phyloP scores from a whole-genome alignment of 2,113 vertebrate species.

The Accipiter cooperii region DNA sequence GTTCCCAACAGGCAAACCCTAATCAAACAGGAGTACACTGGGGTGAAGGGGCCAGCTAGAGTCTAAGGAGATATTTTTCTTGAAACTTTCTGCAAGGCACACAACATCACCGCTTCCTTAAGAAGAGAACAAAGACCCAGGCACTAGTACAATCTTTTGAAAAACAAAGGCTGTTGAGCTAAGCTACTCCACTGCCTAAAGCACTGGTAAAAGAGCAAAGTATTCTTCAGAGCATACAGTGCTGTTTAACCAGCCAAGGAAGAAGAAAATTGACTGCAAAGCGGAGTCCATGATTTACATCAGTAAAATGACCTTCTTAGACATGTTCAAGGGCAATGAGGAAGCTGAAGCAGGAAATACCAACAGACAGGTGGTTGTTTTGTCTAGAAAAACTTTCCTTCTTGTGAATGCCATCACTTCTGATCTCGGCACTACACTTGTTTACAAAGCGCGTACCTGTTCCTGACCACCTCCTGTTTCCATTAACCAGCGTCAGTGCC shows the following conservation, averaged over 20 bases:
- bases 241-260: not conserved
- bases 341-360: conserved; percentile 9
- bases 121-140: not conserved
- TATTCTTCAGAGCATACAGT: not conserved
- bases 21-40: not conserved
- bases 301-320: not conserved
- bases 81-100: not conserved
- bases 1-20: not conserved
- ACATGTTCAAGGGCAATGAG: not conserved
- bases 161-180: not conserved
- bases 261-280: not conserved
- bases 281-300: not conserved
- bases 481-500: rapidly evolving
- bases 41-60: not conserved
- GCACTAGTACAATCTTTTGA: not conserved
- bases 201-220: not conserved
- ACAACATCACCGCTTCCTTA: not conserved
- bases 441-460: not conserved
- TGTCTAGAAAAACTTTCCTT: not conserved
- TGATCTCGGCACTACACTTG: not conserved
- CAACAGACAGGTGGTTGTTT: not conserved
- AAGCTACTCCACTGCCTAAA: not conserved
- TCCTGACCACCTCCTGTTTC: not conserved
- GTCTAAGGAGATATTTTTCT: not conserved
- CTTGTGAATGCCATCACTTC: not conserved